Evolutionary conservation across 2,888 invertebrate species (phyloP).

Genomic region (Aplocera efformata): DNA sequence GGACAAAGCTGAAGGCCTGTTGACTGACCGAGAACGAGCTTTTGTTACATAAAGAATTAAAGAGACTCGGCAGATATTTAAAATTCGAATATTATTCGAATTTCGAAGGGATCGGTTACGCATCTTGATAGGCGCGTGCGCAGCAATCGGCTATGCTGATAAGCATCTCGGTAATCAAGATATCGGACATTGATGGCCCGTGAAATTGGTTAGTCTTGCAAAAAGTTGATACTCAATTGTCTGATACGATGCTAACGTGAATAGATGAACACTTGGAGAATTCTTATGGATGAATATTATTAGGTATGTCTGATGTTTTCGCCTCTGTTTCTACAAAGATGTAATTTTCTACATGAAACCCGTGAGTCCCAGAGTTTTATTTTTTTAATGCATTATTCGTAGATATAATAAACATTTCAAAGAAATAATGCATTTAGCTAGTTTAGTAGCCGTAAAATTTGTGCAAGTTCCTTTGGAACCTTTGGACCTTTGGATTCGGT

Average conservation of each 20-base stretch:
- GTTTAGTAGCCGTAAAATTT: no score
- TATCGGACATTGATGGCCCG: slow-evolving; percentile 41
- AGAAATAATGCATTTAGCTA: no score
- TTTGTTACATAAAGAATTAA: slow-evolving; percentile 51
- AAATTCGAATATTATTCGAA: slow-evolving; percentile 10
- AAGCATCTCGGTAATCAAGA: slow-evolving; percentile 35
- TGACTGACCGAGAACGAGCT: slow-evolving; percentile 58
- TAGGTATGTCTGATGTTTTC: no score
- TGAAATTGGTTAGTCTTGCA: slow-evolving; percentile 48
- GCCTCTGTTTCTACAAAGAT: no score
- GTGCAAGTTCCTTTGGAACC: no score
- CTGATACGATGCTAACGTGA: slow-evolving; percentile 7
- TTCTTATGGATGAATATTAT: not conserved
- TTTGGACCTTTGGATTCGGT: no score
- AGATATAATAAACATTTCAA: no score
- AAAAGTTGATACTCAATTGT: slow-evolving; percentile 29
- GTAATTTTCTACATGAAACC: no score
- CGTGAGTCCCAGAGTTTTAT: no score
- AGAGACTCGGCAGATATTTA: no score
- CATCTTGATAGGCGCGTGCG: slow-evolving; percentile 46
- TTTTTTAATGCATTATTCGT: no score
- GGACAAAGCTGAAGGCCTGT: slow-evolving; percentile 63
- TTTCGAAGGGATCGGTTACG: slow-evolving; percentile 51
- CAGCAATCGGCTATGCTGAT: slow-evolving; percentile 33
- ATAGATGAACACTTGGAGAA: not conserved